These are phyloP conservation scores for Capreolus pygargus DNA, from an alignment of 2,113 vertebrate genomes.

Conservation along the genomic window DNA sequence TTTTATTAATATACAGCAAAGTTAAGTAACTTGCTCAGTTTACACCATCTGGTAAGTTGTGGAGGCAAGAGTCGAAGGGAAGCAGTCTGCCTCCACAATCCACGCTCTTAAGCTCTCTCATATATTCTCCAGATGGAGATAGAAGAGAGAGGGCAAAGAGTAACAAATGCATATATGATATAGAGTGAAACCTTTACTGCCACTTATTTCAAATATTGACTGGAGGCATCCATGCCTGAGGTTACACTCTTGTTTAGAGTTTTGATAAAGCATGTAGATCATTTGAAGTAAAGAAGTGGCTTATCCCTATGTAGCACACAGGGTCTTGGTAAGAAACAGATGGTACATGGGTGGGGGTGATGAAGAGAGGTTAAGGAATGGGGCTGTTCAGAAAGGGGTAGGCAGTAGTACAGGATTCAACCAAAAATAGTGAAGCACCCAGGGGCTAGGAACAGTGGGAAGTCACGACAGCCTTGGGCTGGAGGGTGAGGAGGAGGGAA, in stretches of 20 bases:
- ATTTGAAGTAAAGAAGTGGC: not conserved
- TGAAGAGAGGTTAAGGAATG: not conserved
- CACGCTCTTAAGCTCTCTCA: too few relatives aligned
- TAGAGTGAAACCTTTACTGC: not conserved
- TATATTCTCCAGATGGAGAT: not conserved
- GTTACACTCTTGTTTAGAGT: not conserved
- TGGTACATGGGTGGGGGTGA: not conserved
- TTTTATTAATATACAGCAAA: not conserved
- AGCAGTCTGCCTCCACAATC: not conserved
- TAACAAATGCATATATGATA: not conserved
- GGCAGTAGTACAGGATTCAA: not conserved
- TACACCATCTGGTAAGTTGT: not conserved
- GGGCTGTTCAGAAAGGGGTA: not conserved
- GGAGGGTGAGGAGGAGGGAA: not conserved
- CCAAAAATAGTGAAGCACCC: not conserved
- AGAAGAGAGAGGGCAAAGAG: not conserved
- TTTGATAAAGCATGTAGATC: not conserved
- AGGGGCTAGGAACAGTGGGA: not conserved
- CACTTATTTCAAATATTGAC: not conserved
- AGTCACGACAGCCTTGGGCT: not conserved
- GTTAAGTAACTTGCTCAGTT: not conserved
- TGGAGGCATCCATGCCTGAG: not conserved
- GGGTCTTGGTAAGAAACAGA: not conserved
- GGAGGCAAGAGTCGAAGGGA: not conserved
- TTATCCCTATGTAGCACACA: not conserved